Evolutionary conservation across 2,888 invertebrate species (phyloP).

Genomic region (Lumbricus terrestris): DNA sequence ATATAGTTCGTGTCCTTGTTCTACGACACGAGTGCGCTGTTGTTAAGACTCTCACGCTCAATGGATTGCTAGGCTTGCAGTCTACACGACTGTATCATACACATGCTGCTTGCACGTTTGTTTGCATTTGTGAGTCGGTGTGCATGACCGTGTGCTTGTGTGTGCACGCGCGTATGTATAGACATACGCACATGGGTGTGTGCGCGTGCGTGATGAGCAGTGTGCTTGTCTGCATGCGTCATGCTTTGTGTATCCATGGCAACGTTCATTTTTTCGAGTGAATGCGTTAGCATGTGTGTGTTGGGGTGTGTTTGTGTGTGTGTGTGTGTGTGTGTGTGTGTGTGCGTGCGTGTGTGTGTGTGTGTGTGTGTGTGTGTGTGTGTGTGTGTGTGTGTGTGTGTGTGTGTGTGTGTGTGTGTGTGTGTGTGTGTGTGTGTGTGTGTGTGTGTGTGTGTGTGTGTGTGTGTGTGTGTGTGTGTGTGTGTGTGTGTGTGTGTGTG

Average conservation of each 20-base stretch:
- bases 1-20: background rate
- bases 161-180: background rate
- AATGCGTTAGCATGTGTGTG: background rate
- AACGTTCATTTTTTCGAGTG: no score
- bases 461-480: background rate
- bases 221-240: background rate
- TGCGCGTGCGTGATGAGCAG: background rate
- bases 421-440: background rate
- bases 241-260: background rate
- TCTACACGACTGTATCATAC: no score
- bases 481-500: no score
- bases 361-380: background rate
- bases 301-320: background rate
- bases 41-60: no score
- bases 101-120: no score
- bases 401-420: background rate
- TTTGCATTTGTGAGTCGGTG: no score
- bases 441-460: background rate
- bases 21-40: no score
- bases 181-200: background rate
- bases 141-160: background rate
- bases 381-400: background rate
- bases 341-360: background rate
- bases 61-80: no score
- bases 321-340: background rate